phyloP scores from a whole-genome alignment of 2,113 vertebrate species.

The Sebastes fasciatus region DNA sequence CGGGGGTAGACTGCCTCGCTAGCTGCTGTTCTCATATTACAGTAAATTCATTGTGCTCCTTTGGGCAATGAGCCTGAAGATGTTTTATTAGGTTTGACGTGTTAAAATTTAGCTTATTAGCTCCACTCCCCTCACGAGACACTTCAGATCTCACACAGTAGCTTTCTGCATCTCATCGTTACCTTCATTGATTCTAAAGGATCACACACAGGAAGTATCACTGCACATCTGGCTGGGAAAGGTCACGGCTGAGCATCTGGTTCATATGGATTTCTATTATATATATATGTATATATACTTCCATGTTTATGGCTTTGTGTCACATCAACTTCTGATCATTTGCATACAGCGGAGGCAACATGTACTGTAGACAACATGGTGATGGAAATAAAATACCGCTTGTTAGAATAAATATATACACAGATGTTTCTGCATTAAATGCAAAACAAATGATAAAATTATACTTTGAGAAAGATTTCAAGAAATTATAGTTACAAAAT shows the following conservation, averaged over 20 bases:
- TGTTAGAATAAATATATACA: neutral
- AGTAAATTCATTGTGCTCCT: constrained; percentile 61
- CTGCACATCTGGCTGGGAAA: constrained; percentile 9
- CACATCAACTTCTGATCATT: neutral
- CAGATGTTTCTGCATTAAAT: neutral
- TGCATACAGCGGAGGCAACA: neutral
- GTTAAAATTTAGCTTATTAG: constrained; percentile 67
- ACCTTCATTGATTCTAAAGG: constrained; percentile 5
- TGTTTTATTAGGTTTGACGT: constrained; percentile 68
- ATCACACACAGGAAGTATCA: constrained; percentile 4
- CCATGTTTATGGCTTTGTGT: neutral
- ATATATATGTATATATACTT: constrained; percentile 4
- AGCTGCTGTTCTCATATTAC: constrained; percentile 58
- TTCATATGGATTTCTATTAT: constrained; percentile 2
- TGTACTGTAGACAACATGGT: neutral
- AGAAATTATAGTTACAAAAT: neutral
- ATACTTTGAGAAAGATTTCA: neutral
- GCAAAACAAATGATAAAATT: neutral
- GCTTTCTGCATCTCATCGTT: constrained; percentile 53
- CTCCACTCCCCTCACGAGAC: constrained; percentile 48
- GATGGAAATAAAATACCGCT: neutral
- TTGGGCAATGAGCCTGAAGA: constrained; percentile 58
- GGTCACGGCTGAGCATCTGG: neutral
- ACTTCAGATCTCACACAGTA: constrained; percentile 39
- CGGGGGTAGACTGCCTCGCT: constrained; percentile 29